Percentiles rank a stretch among this genome's conserved stretches.
phyloP scores from a whole-genome alignment of 2,888 invertebrate species.

The Salticus scenicus region DNA sequence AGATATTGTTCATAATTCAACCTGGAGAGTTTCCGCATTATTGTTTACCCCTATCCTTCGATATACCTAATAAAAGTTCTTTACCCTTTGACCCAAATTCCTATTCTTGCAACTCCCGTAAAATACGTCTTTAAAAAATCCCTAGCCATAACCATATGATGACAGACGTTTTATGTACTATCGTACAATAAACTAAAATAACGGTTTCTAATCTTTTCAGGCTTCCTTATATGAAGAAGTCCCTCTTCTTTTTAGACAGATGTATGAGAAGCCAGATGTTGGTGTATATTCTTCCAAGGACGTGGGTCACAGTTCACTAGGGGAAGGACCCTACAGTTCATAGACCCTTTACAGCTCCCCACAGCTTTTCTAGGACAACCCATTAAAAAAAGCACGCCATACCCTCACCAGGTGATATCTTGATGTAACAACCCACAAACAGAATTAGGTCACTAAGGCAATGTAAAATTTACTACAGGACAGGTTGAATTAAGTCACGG shows the following conservation, averaged over 20 bases:
- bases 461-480: neutral
- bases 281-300: slow-evolving; percentile 42
- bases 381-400: neutral
- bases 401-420: slow-evolving; percentile 36
- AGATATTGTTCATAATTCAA: no score
- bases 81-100: neutral
- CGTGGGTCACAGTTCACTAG: slow-evolving; percentile 60
- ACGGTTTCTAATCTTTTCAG: slow-evolving; percentile 7
- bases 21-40: slow-evolving; percentile 21
- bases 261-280: slow-evolving; percentile 46
- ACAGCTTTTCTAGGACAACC: slow-evolving; percentile 1
- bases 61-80: neutral
- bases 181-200: slow-evolving; percentile 12
- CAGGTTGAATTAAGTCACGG: neutral
- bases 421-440: slow-evolving; percentile 7
- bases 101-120: neutral
- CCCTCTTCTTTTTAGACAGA: slow-evolving; percentile 17
- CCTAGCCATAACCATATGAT: neutral
- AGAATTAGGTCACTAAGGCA: slow-evolving; percentile 49
- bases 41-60: slow-evolving; percentile 10
- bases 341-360: slow-evolving; percentile 38
- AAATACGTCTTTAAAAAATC: no score
- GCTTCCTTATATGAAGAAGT: neutral
- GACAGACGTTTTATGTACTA: neutral
- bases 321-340: slow-evolving; percentile 42